Evolutionary conservation across 2,888 invertebrate species (phyloP).

Genomic region (Tiliacea aurago): DNA sequence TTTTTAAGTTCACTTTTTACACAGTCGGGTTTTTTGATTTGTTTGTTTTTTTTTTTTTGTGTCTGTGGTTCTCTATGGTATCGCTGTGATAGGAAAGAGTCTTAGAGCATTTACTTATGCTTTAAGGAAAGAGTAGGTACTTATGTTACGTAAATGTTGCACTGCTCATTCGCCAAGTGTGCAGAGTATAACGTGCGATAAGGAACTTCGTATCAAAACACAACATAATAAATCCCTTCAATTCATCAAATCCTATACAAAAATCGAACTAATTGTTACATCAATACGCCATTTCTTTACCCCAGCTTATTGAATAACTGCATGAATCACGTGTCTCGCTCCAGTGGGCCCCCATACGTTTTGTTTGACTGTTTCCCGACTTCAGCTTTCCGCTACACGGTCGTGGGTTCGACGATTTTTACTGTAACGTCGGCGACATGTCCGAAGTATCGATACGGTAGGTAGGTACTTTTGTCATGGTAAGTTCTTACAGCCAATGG

Average conservation of each 20-base stretch:
- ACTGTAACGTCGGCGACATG: constrained; percentile 80
- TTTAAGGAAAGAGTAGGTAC: too few relatives aligned
- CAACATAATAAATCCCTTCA: neutral
- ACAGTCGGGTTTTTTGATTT: too few relatives aligned
- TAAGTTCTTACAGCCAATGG: constrained; percentile 68
- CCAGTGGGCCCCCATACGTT: constrained; percentile 82
- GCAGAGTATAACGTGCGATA: neutral
- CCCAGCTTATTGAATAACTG: constrained; percentile 87
- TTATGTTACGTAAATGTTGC: neutral
- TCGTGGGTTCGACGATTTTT: constrained; percentile 76
- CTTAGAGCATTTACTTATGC: too few relatives aligned
- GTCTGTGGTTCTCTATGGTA: too few relatives aligned
- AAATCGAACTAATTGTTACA: constrained; percentile 46
- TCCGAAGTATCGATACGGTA: constrained; percentile 64
- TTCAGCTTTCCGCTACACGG: constrained; percentile 76
- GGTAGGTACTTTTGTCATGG: constrained; percentile 76
- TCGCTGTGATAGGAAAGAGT: too few relatives aligned
- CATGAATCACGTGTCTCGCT: constrained; percentile 87
- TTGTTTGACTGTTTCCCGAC: constrained; percentile 68
- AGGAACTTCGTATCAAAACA: neutral
- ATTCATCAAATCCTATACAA: neutral
- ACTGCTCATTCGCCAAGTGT: neutral
- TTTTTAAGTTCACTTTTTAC: too few relatives aligned
- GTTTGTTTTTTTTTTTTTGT: too few relatives aligned
- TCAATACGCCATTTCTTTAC: constrained; percentile 63